Percentiles rank a stretch among this genome's conserved stretches.
Conservation (phyloP, 1,140 invertebrate species). For the Drosophila grimshawi region DNA sequence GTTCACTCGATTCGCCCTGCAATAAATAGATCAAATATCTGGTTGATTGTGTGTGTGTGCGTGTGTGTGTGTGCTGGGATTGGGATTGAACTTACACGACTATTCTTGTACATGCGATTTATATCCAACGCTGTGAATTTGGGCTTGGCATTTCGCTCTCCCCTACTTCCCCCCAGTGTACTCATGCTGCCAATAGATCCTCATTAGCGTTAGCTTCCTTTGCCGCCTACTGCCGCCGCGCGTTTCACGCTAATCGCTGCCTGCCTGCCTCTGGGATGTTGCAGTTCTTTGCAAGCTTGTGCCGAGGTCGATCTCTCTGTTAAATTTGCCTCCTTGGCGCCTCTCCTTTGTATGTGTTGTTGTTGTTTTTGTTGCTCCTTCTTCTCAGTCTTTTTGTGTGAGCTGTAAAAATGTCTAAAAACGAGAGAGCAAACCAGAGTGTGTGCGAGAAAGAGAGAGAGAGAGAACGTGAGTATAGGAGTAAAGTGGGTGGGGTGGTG, state of each 20-base stretch:
- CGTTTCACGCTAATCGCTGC: slow-evolving; percentile 60
- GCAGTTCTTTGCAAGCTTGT: slow-evolving; percentile 9
- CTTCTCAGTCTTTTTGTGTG: slow-evolving; percentile 51
- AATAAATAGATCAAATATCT: neutral
- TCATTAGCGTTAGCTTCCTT: slow-evolving; percentile 84
- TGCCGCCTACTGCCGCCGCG: slow-evolving; percentile 75
- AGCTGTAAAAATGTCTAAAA: slow-evolving; percentile 41
- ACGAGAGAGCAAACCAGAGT: neutral
- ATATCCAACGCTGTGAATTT: slow-evolving; percentile 98
- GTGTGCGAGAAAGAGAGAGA: slow-evolving; percentile 16
- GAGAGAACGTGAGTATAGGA: slow-evolving; percentile 23
- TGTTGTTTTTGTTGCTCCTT: slow-evolving; percentile 24
- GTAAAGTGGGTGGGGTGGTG: neutral
- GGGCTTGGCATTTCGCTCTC: slow-evolving; percentile 88
- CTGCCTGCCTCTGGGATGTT: slow-evolving; percentile 4
- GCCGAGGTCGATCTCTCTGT: slow-evolving; percentile 14
- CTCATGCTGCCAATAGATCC: slow-evolving; percentile 91
- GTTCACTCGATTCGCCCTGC: slow-evolving; percentile 94
- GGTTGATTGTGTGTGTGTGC: neutral
- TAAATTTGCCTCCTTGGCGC: slow-evolving; percentile 24
- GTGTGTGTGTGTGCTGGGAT: neutral
- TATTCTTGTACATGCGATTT: slow-evolving; percentile 97
- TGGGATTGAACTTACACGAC: slow-evolving; percentile 87
- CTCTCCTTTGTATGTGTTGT: slow-evolving; percentile 6
- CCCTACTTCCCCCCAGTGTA: slow-evolving; percentile 96